Conservation (phyloP, 2,888 invertebrate species). For the Eristalinus aeneus region DNA sequence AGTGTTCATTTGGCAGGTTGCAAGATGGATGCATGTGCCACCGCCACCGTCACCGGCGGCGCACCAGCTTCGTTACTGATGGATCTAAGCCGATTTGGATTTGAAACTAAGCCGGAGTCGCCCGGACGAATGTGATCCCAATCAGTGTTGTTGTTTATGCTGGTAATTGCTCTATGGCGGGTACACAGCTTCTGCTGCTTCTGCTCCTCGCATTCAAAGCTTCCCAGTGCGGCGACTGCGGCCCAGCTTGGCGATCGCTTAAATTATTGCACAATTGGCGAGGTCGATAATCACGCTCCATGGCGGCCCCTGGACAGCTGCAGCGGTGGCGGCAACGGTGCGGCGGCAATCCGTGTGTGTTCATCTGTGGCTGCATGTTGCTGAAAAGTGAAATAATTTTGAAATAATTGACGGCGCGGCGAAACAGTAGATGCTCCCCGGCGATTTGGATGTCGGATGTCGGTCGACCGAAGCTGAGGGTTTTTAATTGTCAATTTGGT, state of each 20-base stretch:
- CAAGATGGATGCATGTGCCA: conserved; percentile 64
- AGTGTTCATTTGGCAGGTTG: conserved; percentile 71
- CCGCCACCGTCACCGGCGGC: neutral
- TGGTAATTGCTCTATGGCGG: conserved; percentile 67
- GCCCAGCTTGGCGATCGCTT: conserved; percentile 58
- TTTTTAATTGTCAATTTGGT: conserved; percentile 61
- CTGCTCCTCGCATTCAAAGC: neutral
- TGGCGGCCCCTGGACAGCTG: neutral
- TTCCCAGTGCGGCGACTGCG: neutral
- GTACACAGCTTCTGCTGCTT: conserved; percentile 53
- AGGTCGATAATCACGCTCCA: conserved; percentile 61
- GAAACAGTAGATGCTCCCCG: conserved; percentile 12
- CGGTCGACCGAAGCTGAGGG: neutral
- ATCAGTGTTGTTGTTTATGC: conserved; percentile 69
- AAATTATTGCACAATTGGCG: conserved; percentile 69
- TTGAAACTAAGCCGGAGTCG: conserved; percentile 31
- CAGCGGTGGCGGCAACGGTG: neutral
- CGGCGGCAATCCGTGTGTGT: conserved; percentile 9
- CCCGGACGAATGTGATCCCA: conserved; percentile 56
- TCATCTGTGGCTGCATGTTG: conserved; percentile 51
- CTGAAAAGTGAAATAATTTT: conserved; percentile 67
- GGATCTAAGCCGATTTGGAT: conserved; percentile 46
- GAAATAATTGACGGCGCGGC: conserved; percentile 64
- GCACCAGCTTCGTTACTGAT: conserved; percentile 16
- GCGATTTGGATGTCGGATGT: neutral